These are phyloP conservation scores for Polyergus mexicanus DNA, from an alignment of 1,140 invertebrate genomes.

Conservation along the genomic window DNA sequence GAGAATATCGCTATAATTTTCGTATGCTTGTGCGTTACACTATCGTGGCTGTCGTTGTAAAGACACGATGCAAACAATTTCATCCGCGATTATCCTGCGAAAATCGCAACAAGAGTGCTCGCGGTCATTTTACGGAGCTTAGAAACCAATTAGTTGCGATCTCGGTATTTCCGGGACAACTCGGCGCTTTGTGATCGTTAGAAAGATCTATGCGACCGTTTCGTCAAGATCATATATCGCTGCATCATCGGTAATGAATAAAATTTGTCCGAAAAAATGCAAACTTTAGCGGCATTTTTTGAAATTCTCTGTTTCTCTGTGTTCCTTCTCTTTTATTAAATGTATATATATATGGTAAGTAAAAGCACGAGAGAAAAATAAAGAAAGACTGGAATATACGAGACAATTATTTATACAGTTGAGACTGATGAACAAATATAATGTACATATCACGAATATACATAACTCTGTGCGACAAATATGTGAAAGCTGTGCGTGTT, in stretches of 20 bases:
- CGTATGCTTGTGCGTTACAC: not conserved
- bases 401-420: not conserved
- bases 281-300: not conserved
- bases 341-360: not conserved
- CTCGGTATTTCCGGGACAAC: slow-evolving; percentile 61
- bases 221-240: no score
- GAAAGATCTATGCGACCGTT: not conserved
- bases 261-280: not conserved
- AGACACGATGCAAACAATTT: not conserved
- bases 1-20: slow-evolving; percentile 15
- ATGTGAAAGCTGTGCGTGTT: not conserved
- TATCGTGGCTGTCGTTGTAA: not conserved
- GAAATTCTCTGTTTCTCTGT: no score
- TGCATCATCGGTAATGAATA: not conserved
- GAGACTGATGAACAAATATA: not conserved
- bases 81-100: not conserved
- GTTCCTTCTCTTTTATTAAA: not conserved
- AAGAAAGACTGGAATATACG: not conserved
- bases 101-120: slow-evolving; percentile 43
- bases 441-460: not conserved
- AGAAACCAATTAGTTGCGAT: slow-evolving; percentile 78
- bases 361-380: not conserved
- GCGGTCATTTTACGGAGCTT: slow-evolving; percentile 65
- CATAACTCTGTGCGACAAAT: not conserved
- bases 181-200: slow-evolving; percentile 51